Base-by-base conservation (phyloP, 92 coral and sea anemone genomes). In the Epizoanthus ramosus region DNA sequence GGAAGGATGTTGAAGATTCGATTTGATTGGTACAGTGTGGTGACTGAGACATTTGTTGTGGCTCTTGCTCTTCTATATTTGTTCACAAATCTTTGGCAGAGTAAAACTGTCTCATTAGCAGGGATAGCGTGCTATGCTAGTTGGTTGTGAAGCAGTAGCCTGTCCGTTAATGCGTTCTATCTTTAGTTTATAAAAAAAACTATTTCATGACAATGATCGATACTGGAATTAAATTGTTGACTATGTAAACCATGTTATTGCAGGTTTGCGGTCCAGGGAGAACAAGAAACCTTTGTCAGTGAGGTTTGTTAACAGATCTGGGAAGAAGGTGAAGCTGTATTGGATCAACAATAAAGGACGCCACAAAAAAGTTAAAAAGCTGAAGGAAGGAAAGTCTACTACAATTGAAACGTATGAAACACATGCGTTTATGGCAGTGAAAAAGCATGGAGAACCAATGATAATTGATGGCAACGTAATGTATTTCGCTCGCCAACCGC, bases 271-370 rank as follows among this genome's bases (percentile, higher is more conserved):
- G 70, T 91, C 98, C 37, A 88, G 67, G 68, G 94, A 89, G 39
- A 87, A 92, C 70, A 89, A 89, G 54, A 91, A 88, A 43, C 95
- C 90, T 4, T 8, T 97, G 83, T 87, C 89, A n/a, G 92, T 94
- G 33, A 92, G 84, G 79, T 97, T 97, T 87, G 86, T 89, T 45
- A 97, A 97, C 88, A 88, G 87, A 52, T 85, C 99, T 21, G 99
- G 93, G 21, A 90, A 85, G 68, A 94, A 92, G 57, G 92, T 92
- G 65, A 41, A 74, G 47, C 75, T 96, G 28, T 94, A 79, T 65
- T 85, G 89, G 90, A 87, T 96, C 80, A 89, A 94, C 86, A 93
- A 89, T 66, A 92, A 89, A 67, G 99, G 98, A 33, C 83, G 91
- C 28, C 85, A 87, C 33, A 91, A 93, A 83, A 65, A 60, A 53